phyloP scores from a whole-genome alignment of 2,797 vertebrate genomes.

The Xiphophorus birchmanni region DNA sequence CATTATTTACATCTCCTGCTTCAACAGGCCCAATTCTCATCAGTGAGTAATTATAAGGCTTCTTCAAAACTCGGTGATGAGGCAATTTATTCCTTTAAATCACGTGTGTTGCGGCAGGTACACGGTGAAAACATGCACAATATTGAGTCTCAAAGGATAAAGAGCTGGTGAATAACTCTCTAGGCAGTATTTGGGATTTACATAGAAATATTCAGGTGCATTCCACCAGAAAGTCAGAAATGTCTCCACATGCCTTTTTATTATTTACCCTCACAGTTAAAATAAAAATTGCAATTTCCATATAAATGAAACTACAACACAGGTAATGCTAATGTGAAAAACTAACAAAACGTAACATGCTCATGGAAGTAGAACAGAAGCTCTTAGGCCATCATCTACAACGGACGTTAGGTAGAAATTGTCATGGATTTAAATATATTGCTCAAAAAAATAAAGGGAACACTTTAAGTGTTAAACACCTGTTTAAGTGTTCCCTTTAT shows the following conservation, averaged over 20 bases:
- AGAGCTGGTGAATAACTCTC: not conserved
- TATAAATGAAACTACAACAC: not conserved
- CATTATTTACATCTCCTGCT: not conserved
- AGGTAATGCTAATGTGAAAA: not conserved
- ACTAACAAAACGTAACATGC: not conserved
- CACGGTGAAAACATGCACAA: not conserved
- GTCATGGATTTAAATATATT: conserved; percentile 56
- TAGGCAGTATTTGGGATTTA: not conserved
- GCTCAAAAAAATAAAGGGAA: no score
- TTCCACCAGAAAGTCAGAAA: not conserved
- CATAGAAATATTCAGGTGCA: not conserved
- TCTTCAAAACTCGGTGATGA: not conserved
- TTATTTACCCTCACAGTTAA: not conserved
- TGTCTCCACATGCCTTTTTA: not conserved
- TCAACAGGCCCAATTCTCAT: not conserved
- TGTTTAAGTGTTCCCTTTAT: no score
- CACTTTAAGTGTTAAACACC: no score
- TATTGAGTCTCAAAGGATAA: not conserved
- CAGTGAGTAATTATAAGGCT: not conserved
- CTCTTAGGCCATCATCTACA: not conserved
- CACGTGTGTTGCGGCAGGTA: not conserved
- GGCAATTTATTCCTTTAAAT: not conserved
- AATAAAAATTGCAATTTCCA: not conserved
- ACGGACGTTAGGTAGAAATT: conserved; percentile 16
- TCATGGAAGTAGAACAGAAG: not conserved